These are phyloP conservation scores for Hemicrepidius hirtus DNA, from an alignment of 2,888 invertebrate genomes.

Conservation along the genomic window DNA sequence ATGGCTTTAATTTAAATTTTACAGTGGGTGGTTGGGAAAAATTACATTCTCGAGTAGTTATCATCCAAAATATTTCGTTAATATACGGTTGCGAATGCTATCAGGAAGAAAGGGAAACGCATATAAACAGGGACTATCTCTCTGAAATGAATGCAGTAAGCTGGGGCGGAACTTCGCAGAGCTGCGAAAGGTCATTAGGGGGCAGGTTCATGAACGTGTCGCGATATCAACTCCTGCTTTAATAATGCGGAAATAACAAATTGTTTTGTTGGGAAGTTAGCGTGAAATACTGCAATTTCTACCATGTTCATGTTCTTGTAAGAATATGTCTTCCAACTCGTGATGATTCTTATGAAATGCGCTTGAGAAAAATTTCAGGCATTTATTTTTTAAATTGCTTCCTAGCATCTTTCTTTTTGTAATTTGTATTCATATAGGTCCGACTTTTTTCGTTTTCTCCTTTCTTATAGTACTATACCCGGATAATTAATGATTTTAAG, in stretches of 20 bases:
- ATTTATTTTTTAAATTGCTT: conserved; percentile 34
- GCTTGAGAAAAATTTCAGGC: conserved; percentile 11
- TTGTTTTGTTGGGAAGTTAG: conserved; percentile 58
- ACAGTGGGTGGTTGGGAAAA: neutral
- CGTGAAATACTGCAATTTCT: conserved; percentile 41
- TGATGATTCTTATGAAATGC: conserved; percentile 19
- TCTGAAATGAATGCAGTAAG: conserved; percentile 34
- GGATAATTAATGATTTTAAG: conserved; percentile 26
- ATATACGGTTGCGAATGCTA: conserved; percentile 25
- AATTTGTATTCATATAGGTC: conserved; percentile 38
- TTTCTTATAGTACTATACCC: conserved; percentile 2
- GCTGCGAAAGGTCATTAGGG: conserved; percentile 57
- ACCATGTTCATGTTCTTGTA: conserved; percentile 14
- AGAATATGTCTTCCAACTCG: conserved; percentile 19
- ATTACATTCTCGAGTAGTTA: conserved; percentile 22
- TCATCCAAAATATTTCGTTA: conserved; percentile 26
- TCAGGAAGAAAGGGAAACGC: conserved; percentile 27
- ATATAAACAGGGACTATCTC: conserved; percentile 35
- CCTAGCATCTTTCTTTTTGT: conserved; percentile 1
- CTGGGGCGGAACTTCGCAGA: conserved; percentile 34
- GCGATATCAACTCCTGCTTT: conserved; percentile 60
- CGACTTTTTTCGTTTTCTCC: neutral
- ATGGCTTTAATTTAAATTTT: conserved; percentile 21
- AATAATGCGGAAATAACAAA: conserved; percentile 64
- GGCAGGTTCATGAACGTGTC: conserved; percentile 56